Percentiles rank a stretch among this genome's conserved stretches.
Conservation (phyloP, 2,888 invertebrate genomes). For the Ashinkailepas kermadecensis region DNA sequence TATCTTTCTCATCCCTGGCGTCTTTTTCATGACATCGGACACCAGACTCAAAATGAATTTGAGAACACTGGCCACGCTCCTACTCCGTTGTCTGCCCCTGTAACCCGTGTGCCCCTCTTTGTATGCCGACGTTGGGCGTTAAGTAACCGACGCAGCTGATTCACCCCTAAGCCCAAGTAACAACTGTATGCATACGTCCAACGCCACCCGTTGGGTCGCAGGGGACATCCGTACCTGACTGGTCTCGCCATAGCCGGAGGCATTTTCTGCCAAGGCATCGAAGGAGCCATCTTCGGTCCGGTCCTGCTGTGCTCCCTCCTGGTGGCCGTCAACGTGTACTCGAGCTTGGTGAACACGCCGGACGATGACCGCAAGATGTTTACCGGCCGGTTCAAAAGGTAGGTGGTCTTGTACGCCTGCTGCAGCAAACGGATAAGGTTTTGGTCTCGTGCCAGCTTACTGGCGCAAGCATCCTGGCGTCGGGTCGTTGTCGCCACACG, state of each 20-base stretch:
- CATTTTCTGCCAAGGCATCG: conserved; percentile 91
- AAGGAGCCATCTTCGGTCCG: conserved; percentile 95
- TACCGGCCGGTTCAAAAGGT: neutral
- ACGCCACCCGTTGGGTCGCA: conserved; percentile 48
- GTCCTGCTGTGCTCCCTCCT: conserved; percentile 87
- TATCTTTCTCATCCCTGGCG: too few relatives aligned
- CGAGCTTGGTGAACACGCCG: conserved; percentile 35
- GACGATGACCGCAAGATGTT: neutral
- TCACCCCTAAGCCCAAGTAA: too few relatives aligned
- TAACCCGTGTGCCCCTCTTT: too few relatives aligned
- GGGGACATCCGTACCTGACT: conserved; percentile 93
- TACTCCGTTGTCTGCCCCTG: too few relatives aligned
- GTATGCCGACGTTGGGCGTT: conserved; percentile 20
- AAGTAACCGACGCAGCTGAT: too few relatives aligned
- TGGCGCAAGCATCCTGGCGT: too few relatives aligned
- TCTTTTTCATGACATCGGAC: too few relatives aligned
- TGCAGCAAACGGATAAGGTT: conserved; percentile 36
- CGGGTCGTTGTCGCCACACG: too few relatives aligned
- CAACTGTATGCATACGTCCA: too few relatives aligned
- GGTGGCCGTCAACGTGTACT: conserved; percentile 74
- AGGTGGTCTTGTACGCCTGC: conserved; percentile 6
- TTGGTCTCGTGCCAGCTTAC: too few relatives aligned
- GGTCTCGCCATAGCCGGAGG: conserved; percentile 96
- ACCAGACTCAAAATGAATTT: too few relatives aligned
- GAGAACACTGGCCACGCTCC: too few relatives aligned